Evolutionary conservation across 2,797 vertebrate species (phyloP), one percentile per base, ranked within the genome.

Genomic region (Miichthys miiuy): DNA sequence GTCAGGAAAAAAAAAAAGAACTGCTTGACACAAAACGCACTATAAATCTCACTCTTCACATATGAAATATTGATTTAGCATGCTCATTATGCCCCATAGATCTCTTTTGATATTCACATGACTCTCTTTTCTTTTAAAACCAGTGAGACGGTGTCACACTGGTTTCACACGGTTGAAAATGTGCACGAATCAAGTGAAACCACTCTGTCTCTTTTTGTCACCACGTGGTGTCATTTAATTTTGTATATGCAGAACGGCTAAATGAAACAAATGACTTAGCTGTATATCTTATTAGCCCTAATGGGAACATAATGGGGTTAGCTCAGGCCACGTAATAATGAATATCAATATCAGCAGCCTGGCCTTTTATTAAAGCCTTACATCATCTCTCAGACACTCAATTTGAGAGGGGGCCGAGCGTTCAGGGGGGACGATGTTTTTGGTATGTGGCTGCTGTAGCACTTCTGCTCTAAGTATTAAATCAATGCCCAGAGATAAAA

Each of bases 301-400:
- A 95, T 95, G 94, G 93, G 87, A 90, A 94, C 88, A 87, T 95
- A 95, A 95, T 94, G 93, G 85, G 92, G 90, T 93, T 87, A 91
- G 89, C 87, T 89, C 77, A 84, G 89, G 90, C 92, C 88, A 87
- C 38, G 68, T 91, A 91, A 95, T 96, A 95, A 96, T 94, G 93
- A 95, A 93, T 94, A 94, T 95, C 94, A 95, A 94, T 95, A 94
- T 92, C 77, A 89, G 87, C 81, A 83, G 82, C 83, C 77, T 85
- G 84, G 86, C 80, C 87, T 91, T 92, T 95, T 95, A 96, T 96
- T 96, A 95, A 95, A 94, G 94, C 87, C 82, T 95, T 96, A 94
- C 93, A 95, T 96, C 95, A 95, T 95, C 84, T 88, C 81, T 82
- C 81, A 89, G 94, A 94, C 93, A 93, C 87, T 91, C 88, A 70